Percentiles rank a stretch among this genome's conserved stretches.
These are phyloP conservation scores for Scolopax bukidnonensis DNA, from an alignment of 2,797 vertebrate genomes.

Conservation along the genomic window DNA sequence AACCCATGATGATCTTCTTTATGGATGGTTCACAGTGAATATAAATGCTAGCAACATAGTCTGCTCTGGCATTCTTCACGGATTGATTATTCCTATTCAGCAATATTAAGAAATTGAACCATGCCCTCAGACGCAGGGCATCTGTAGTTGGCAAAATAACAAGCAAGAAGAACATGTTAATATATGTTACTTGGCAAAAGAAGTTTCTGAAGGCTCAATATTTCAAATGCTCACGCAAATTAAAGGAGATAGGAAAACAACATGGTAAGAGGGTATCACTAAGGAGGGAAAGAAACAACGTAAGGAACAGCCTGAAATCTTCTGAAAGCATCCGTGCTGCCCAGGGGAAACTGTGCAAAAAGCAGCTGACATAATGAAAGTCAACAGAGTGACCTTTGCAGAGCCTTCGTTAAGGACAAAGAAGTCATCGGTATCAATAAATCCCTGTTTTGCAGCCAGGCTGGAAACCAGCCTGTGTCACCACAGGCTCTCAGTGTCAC, in stretches of 20 bases:
- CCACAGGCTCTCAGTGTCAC: not conserved
- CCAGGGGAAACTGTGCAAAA: not conserved
- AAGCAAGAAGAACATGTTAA: not conserved
- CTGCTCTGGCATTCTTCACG: not conserved
- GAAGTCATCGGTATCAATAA: constrained; percentile 28
- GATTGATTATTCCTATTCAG: not conserved
- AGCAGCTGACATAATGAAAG: constrained; percentile 9
- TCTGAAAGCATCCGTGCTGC: not conserved
- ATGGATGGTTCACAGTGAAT: not conserved
- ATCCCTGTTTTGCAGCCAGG: not conserved
- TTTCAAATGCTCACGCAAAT: not conserved
- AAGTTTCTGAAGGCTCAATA: not conserved
- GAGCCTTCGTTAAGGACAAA: constrained; percentile 21
- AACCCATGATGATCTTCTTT: not conserved
- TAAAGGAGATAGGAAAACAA: not conserved
- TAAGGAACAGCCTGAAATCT: not conserved
- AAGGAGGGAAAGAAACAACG: not conserved
- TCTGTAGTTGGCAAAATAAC: not conserved
- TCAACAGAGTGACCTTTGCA: constrained; percentile 20
- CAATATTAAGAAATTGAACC: not conserved
- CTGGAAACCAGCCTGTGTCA: not conserved
- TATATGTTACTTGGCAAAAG: not conserved
- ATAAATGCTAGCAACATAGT: not conserved
- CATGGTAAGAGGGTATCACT: not conserved
- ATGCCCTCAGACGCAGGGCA: fast-evolving